Base-by-base conservation (phyloP, 2,888 invertebrate genomes). In the Eupeodes latifasciatus region DNA sequence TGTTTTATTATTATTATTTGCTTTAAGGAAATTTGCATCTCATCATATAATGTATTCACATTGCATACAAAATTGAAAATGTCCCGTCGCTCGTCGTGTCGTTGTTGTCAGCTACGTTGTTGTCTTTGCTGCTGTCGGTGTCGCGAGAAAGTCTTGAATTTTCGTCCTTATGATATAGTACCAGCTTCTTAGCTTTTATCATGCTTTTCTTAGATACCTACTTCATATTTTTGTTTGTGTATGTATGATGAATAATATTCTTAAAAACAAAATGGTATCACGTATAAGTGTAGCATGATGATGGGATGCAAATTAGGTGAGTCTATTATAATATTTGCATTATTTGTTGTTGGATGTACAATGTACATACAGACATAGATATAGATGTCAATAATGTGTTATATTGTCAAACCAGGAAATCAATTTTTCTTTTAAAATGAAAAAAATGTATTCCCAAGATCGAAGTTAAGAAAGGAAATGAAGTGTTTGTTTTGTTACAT, bases 41-140 rank as follows among this genome's bases (percentile, higher is more conserved):
- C 66, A 44, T 34, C 34, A 84, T 88, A 84, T 88, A 88, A 88
- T 88, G 76, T 88, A 88, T 88, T 88, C 88, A 85, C 34, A 57
- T 67, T 88, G 88, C 88, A 88, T 88, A 88, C 81, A 85, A 88
- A 81, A 88, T 88, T 81, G 85, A 88, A 88, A 88, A 85, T 88
- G 64, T 88, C 59, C 81, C 77, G 84, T 57, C 66, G 76, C 19
- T 12, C 72, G 66, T 16, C 16, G 62, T 67, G 55, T 77, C 62
- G 66, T 61, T 64, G 69, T 67, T 64, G 69, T 67, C 47, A 53
- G 40, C 44, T 12, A 27, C 27, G 27, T 27, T 27, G 27, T 27
- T 62, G 62, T 59, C 16, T 4, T 59, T 59, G 40, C 40, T 34
- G 55, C 72, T 55, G 66, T 61, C 9, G 40, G 6, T 64, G 69